A percentile compares a stretch with the other conserved stretches of the same genome.
These are phyloP conservation scores for Heliconius hortense DNA, from an alignment of 2,888 invertebrate species.

Conservation along the genomic window DNA sequence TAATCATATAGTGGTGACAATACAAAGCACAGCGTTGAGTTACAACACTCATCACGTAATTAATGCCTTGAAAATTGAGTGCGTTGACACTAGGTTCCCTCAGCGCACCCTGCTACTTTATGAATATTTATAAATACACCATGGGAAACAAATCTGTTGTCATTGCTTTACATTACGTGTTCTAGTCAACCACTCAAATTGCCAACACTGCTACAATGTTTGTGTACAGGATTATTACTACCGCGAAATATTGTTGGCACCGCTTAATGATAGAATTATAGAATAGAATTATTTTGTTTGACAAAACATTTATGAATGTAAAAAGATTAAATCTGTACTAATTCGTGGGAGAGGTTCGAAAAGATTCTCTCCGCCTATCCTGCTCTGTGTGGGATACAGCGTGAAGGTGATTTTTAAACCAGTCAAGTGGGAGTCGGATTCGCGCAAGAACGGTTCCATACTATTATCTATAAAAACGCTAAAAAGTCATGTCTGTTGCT, in stretches of 20 bases:
- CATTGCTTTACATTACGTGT: conserved; percentile 40
- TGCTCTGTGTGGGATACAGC: too few relatives aligned
- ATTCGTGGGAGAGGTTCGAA: neutral
- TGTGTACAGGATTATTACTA: conserved; percentile 40
- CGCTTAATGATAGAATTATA: neutral
- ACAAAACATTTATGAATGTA: conserved; percentile 9
- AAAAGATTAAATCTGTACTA: neutral
- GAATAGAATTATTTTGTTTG: neutral
- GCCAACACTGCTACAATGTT: conserved; percentile 31
- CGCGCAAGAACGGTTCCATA: too few relatives aligned
- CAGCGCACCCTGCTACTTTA: neutral
- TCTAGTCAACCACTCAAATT: conserved; percentile 37
- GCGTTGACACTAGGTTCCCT: neutral
- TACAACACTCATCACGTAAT: neutral
- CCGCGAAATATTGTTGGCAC: conserved; percentile 37
- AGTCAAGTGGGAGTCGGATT: too few relatives aligned
- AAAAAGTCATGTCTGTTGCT: too few relatives aligned
- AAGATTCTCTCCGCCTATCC: too few relatives aligned
- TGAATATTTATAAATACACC: neutral
- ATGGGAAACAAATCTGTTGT: conserved; percentile 28
- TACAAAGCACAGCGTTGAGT: neutral
- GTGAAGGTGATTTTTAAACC: too few relatives aligned
- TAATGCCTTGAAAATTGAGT: neutral
- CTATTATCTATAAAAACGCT: too few relatives aligned
- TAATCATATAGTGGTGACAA: neutral